A percentile compares a stretch with the other conserved stretches of the same genome.
Evolutionary conservation across 2,113 vertebrate genomes (phyloP).

Genomic region (Ammospiza caudacuta): DNA sequence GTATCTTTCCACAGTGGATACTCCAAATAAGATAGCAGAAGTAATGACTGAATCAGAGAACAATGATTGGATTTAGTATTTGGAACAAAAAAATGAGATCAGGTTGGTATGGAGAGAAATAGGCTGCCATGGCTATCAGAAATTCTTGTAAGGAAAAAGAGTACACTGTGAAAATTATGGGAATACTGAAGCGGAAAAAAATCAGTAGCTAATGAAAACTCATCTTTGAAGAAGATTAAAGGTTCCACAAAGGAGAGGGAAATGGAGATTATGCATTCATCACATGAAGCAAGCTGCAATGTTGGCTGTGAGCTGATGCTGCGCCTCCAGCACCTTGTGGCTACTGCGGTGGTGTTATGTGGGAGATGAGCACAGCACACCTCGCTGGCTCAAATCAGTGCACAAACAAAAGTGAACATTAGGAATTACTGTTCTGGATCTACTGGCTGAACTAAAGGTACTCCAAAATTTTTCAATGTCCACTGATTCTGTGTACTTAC

Average conservation of each 20-base stretch:
- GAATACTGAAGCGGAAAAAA: neutral
- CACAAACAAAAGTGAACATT: neutral
- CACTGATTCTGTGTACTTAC: neutral
- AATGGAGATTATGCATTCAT: neutral
- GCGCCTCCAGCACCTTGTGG: neutral
- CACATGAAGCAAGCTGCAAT: neutral
- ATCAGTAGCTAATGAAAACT: neutral
- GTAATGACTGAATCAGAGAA: neutral
- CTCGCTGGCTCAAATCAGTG: neutral
- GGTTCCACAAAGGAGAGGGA: neutral
- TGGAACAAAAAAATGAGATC: neutral
- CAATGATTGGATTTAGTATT: neutral
- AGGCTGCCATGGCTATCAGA: neutral
- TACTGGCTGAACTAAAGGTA: neutral
- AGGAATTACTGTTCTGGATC: neutral
- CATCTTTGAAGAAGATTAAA: neutral
- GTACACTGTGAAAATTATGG: fast-evolving
- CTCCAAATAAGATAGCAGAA: neutral
- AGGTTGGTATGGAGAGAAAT: neutral
- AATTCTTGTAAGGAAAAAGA: neutral
- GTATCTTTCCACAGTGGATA: neutral
- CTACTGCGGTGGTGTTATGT: fast-evolving
- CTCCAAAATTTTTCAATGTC: neutral
- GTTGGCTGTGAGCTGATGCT: neutral
- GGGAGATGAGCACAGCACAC: neutral